Evolutionary conservation across 2,888 invertebrate genomes (phyloP).

Genomic region (Xestia ashworthii): DNA sequence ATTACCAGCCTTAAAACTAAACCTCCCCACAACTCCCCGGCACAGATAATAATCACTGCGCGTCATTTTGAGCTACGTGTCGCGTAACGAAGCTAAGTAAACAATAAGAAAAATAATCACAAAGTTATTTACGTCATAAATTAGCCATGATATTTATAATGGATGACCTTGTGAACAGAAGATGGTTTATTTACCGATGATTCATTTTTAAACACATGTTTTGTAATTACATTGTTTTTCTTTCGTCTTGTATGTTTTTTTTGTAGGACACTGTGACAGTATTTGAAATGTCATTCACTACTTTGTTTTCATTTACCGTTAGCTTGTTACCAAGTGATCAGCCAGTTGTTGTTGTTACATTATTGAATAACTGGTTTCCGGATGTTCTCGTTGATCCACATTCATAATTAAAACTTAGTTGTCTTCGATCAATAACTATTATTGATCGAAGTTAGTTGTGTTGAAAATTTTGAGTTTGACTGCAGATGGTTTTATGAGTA

Average conservation of each 20-base stretch:
- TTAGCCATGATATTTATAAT: constrained; percentile 56
- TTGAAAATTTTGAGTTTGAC: not conserved
- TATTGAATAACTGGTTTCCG: not conserved
- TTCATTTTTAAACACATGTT: constrained; percentile 48
- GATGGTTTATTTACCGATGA: constrained; percentile 45
- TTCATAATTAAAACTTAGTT: not conserved
- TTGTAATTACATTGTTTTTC: constrained; percentile 16
- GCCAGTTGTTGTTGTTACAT: too few species aligned
- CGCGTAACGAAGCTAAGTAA: constrained; percentile 47
- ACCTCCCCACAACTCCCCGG: not conserved
- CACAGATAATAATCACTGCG: constrained; percentile 45
- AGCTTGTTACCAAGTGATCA: not conserved
- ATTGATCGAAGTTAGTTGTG: not conserved
- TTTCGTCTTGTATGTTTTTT: not conserved
- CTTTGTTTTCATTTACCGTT: constrained; percentile 25
- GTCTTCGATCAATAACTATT: too few species aligned
- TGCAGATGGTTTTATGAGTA: not conserved
- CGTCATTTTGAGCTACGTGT: constrained; percentile 63
- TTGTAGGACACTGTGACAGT: not conserved
- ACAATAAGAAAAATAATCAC: constrained; percentile 57
- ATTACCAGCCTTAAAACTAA: constrained; percentile 35
- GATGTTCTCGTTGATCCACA: not conserved
- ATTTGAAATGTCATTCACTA: not conserved
- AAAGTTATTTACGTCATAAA: constrained; percentile 47
- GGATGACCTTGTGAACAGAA: constrained; percentile 54